Base-by-base conservation (phyloP, 92 coral and sea anemone species). In the Phymanthus crucifer region DNA sequence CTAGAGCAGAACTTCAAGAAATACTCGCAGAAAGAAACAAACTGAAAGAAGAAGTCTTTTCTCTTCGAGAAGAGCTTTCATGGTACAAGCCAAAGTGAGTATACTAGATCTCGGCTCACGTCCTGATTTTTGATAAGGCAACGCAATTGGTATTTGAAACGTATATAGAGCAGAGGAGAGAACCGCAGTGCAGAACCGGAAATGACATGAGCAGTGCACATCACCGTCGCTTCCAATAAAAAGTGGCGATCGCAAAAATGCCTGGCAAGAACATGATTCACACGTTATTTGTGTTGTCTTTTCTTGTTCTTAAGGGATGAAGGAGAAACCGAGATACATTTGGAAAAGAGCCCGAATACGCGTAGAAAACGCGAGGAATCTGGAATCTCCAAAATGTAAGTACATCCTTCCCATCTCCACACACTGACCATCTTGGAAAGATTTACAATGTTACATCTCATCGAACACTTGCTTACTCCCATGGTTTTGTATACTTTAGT, bases 331-430 rank as follows among this genome's bases (percentile, higher is more conserved):
- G 69, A 79, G 3, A 73, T 81, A 7, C 64, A 78, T 14, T 79
- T 86, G 4, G 66, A 73, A 17, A 76, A 85, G 32, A 84, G 88
- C 1, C 86, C 86, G 18, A 73, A 70, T 29, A 57, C 93, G 58
- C 87, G 86, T 3, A 85, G 90, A 66, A 80, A 82, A 43, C 80
- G 74, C n/a, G 94, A 96, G 61, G 97, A 96, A 47, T 96, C 99
- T 13, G 99, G 99, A 33, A 96, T 96, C 48, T 96, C 99, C 31
- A 93, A 89, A 82, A 87, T 96, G 99, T 96, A 83, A 91, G 99
- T 80, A 27, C 35, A 10, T 43, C 14, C 14, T 10, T 43, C 10
- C 18, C 48, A 43, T 43, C 48, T 9, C 48, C 14, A 43, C 14
- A 43, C 18, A 43, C 10, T 38, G 43, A 38, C 14, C 48, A n/a